Evolutionary conservation across 2,113 vertebrate genomes (phyloP), one percentile per base, ranked within the genome.

Genomic region (Oreochromis spilurus): DNA sequence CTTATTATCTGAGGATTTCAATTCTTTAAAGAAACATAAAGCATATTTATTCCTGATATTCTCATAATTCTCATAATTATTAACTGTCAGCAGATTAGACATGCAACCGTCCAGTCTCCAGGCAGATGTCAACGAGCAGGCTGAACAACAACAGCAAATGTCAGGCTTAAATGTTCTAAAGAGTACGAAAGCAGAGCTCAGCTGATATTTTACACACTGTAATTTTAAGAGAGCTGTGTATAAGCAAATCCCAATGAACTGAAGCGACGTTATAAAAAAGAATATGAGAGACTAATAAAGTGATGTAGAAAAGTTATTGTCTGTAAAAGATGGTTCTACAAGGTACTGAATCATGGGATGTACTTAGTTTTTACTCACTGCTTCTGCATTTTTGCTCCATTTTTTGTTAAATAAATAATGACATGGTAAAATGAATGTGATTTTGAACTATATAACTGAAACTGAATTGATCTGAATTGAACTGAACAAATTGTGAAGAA

Each of bases 311-410:
- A 24, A 14, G 36, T 14, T 70, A 43, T 43, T 16, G 12, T 40
- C 1, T 0, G n/a, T 40, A 24, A 70, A 70, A 70, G n/a, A 40
- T 43, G 65, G 0, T 43, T 70, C 36, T 43, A 34, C 57, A 34
- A 58, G 29, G 29, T 60, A 5, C 57, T 60, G 57, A 60, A 60
- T 60, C 38, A 6, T 9, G 5, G 0, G 0, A 5, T 24, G 3
- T 43, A 26, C 7, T 16, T 70, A 9, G 36, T 9, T 67, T 21
- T 24, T 21, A 43, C 62, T 14, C 65, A 43, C 17, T 0, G 29
- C 36, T 65, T 38, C n/a, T 43, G 36, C 36, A 24, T 70, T 70
- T 50, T 43, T 14, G 12, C n/a, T 65, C 31, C 17, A 70, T 24
- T 70, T 43, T 4, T 43, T n/a, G 60, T 65, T 65, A 65, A 65